A percentile compares a stretch with the other conserved stretches of the same genome.
phyloP scores from a whole-genome alignment of 2,113 vertebrate species.

The Toxostoma redivivum region DNA sequence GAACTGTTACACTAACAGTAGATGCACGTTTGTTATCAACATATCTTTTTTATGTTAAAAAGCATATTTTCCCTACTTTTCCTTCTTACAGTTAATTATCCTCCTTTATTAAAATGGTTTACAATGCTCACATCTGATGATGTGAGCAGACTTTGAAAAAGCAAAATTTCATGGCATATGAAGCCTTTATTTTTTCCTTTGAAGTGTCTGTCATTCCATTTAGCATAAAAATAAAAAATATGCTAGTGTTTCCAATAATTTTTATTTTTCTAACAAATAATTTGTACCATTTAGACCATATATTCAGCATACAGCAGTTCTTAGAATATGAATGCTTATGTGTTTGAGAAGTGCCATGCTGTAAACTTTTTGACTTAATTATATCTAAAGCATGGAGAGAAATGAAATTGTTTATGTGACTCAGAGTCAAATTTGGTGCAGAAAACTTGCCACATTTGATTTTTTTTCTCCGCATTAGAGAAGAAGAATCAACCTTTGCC shows the following conservation, averaged over 20 bases:
- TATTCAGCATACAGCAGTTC: neutral
- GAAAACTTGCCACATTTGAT: neutral
- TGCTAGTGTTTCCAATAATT: neutral
- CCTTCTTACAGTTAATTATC: neutral
- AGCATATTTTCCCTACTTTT: neutral
- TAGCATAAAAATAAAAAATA: neutral
- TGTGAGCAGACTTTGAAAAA: neutral
- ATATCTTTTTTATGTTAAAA: neutral
- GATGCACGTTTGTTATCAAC: neutral
- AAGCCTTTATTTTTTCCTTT: neutral
- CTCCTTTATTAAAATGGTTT: neutral
- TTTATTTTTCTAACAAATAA: neutral
- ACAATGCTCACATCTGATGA: neutral
- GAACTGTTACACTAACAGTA: neutral
- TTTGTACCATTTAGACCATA: neutral
- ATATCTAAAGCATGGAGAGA: neutral
- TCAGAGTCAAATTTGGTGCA: neutral
- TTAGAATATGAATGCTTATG: neutral
- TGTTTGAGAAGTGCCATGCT: neutral
- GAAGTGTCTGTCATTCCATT: neutral
- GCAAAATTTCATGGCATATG: neutral
- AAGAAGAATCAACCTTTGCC: neutral
- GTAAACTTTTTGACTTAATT: neutral
- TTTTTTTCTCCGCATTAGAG: neutral
- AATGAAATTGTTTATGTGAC: neutral